A percentile compares a stretch with the other conserved stretches of the same genome.
These are phyloP conservation scores for Tapirus indicus DNA, from an alignment of 2,797 vertebrate genomes.

Conservation along the genomic window DNA sequence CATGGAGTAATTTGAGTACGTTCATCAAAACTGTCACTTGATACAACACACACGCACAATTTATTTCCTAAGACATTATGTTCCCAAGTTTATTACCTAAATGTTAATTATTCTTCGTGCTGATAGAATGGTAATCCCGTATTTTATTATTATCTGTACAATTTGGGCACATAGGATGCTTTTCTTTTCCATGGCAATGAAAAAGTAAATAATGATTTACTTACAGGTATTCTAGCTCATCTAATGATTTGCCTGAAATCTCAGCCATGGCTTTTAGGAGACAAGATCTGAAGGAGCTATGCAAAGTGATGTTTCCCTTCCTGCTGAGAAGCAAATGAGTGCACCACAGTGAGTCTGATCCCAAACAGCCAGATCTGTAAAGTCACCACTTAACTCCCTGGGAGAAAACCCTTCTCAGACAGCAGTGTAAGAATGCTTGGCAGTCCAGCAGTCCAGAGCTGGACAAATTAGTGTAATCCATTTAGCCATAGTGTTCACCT, in stretches of 20 bases:
- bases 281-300: conserved; percentile 39
- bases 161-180: background rate
- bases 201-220: conserved; percentile 49
- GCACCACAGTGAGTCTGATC: conserved; percentile 54
- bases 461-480: background rate
- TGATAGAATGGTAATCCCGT: background rate
- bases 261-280: background rate
- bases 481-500: background rate
- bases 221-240: background rate
- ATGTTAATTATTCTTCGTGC: conserved; percentile 49
- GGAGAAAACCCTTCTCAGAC: conserved; percentile 45
- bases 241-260: conserved; percentile 37
- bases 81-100: conserved; percentile 8
- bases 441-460: background rate
- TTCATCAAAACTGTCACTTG: conserved; percentile 19
- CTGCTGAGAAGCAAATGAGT: conserved; percentile 75
- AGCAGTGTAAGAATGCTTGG: background rate
- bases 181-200: background rate
- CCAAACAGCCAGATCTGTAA: conserved; percentile 45
- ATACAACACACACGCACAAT: background rate
- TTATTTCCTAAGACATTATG: conserved; percentile 15
- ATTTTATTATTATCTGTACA: conserved; percentile 44
- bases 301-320: conserved; percentile 72
- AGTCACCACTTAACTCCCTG: conserved; percentile 54
- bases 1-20: background rate